Evolutionary conservation across 2,113 vertebrate species (phyloP), one percentile per base, ranked within the genome.

Genomic region (Salvelinus fontinalis): DNA sequence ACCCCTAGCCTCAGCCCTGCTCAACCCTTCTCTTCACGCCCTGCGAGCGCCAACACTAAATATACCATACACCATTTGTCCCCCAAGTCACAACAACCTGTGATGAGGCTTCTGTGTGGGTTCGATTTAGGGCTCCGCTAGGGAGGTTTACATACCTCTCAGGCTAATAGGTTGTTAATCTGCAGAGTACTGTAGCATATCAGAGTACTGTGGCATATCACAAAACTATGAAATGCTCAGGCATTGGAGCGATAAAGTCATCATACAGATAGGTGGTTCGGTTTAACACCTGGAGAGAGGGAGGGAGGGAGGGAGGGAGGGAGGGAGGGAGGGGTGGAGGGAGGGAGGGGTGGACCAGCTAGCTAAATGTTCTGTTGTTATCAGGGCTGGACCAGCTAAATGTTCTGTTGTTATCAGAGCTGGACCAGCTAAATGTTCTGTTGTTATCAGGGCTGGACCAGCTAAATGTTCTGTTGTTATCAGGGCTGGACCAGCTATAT

Each of bases 1-100:
- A 39, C 7, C 39, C 39, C 39, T 39, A 9, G 7, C 39, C 39
- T 39, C 39, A 39, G 39, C 8, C 39, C 39, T 39, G 39, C 39
- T 39, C 8, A 39, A 9, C 1, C 39, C 39, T 39, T 39, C 2
- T 39, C 39, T 39, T 39, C 39, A 39, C 8, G 39, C 39, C 39
- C 39, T 39, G 39, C 2, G 90, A 76, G 48, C 71, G 1, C 74
- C 81, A 78, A 86, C 85, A 82, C 85, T 88, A 93, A 94, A 93
- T 83, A 91, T 65, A 84, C 26, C 87, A 83, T 86, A 82, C 81
- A 75, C 88, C 91, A 92, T 93, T 93, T 87, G 82, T 90, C 89
- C 59, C 77, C 27, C 44, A 82, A 84, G 90, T 93, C 93, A 93
- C 89, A 93, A 93, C 90, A 92, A 89, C 13, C 84, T 82, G 87